Evolutionary conservation across 1,140 invertebrate genomes (phyloP).

Genomic region (Doryteuthis pealeii): DNA sequence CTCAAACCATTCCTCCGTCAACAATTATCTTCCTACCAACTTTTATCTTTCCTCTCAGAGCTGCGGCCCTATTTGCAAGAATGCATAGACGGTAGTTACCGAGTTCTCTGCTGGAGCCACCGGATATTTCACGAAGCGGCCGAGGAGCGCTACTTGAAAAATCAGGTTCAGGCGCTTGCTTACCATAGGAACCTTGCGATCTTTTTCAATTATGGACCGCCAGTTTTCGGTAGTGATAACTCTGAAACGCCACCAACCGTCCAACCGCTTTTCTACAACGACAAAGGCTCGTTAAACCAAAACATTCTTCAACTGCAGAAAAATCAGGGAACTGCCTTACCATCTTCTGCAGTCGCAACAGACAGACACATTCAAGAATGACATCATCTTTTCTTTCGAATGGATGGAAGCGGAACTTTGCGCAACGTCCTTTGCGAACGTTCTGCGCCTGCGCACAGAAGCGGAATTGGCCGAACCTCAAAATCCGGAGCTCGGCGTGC

Average conservation of each 20-base stretch:
- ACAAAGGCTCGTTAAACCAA: constrained; percentile 70
- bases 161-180: constrained; percentile 58
- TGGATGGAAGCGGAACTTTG: constrained; percentile 96
- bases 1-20: constrained; percentile 61
- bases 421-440: constrained; percentile 85
- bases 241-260: constrained; percentile 37
- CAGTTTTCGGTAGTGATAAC: constrained; percentile 42
- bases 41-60: constrained; percentile 67
- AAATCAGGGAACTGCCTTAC: constrained; percentile 80
- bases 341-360: constrained; percentile 78
- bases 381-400: constrained; percentile 95
- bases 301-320: constrained; percentile 75
- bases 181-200: constrained; percentile 62
- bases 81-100: constrained; percentile 64
- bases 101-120: constrained; percentile 70
- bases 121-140: constrained; percentile 64
- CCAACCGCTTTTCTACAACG: constrained; percentile 40
- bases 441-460: constrained; percentile 94
- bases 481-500: constrained; percentile 86
- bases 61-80: constrained; percentile 70
- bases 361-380: constrained; percentile 86
- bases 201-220: constrained; percentile 62
- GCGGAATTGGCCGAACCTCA: constrained; percentile 77
- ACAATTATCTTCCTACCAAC: constrained; percentile 56
- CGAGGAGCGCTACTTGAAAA: constrained; percentile 63